These are phyloP conservation scores for Hydrophis major DNA, from an alignment of 2,797 vertebrate species.

Conservation along the genomic window DNA sequence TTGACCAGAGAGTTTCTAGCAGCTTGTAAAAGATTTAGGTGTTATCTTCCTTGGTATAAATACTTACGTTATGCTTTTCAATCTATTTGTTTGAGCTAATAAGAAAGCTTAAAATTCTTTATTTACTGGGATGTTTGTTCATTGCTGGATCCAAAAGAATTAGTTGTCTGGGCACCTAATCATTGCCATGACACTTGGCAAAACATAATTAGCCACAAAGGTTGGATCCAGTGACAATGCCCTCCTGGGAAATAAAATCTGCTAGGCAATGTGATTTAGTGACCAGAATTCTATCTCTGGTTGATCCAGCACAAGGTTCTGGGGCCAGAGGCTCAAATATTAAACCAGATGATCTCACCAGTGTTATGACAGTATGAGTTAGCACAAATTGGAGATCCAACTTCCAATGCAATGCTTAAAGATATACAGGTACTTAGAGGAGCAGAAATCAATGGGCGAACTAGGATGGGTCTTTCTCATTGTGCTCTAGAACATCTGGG, in stretches of 20 bases:
- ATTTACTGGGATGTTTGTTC: neutral
- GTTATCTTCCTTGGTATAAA: neutral
- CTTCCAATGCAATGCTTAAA: neutral
- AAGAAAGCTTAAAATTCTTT: neutral
- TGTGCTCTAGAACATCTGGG: neutral
- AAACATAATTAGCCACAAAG: neutral
- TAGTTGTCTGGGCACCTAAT: neutral
- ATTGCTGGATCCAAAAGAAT: neutral
- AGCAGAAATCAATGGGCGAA: neutral
- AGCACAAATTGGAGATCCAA: neutral
- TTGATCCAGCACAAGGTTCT: neutral
- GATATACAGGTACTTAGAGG: neutral
- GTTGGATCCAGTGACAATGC: neutral
- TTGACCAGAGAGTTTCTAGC: neutral
- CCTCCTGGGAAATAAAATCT: neutral
- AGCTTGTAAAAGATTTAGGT: neutral
- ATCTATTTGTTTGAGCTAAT: neutral
- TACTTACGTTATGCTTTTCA: neutral
- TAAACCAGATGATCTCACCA: neutral
- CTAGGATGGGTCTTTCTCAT: neutral
- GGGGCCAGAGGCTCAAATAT: neutral
- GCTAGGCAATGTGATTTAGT: neutral
- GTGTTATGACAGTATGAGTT: neutral
- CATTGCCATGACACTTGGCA: neutral
- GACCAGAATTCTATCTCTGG: neutral